Base-by-base conservation (phyloP, 2,888 invertebrate genomes). In the Craniophora ligustri region DNA sequence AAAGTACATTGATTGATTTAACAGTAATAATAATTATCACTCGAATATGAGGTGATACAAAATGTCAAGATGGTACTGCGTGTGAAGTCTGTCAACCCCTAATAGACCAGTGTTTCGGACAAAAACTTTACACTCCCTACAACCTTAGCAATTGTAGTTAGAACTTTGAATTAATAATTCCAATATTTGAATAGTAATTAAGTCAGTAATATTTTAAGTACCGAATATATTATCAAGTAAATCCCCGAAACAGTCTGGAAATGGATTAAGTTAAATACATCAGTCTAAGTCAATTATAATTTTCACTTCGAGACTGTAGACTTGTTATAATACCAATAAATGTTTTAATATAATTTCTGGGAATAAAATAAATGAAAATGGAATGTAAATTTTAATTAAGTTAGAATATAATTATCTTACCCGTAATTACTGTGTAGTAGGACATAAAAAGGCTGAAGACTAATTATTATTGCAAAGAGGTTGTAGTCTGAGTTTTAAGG, bases 261-360 rank as follows among this genome's bases (percentile, higher is more conserved):
- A 28, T 55, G 38, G 47, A 56, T 53, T 57, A 57, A 54, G 16
- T 45, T 36, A 67, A 63, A 54, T 50, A 63, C 23, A 58, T 68
- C 34, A 58, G 68, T 26, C 39, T 49, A 40, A 46, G 48, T 57
- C 51, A 57, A 57, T 67, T 53, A 57, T 68, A 49, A 64, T 63
- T 63, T 51, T 34, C 23, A 40, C 23, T 16, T n/a, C n/a, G 2
- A 11, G 34, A 48, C 40, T n/a, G n/a, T n/a, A n/a, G n/a, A n/a
- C n/a, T n/a, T n/a, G n/a, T n/a, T n/a, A n/a, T n/a, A n/a, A n/a
- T n/a, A n/a, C n/a, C n/a, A n/a, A n/a, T n/a, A n/a, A n/a, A n/a
- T n/a, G n/a, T n/a, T n/a, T 14, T 2, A 14, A 31, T n/a, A 14
- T 48, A 45, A 62, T 50, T 62, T 45, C 1, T 3, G 21, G 16